Evolutionary conservation across 2,113 vertebrate genomes (phyloP).

Genomic region (Regulus satrapa): DNA sequence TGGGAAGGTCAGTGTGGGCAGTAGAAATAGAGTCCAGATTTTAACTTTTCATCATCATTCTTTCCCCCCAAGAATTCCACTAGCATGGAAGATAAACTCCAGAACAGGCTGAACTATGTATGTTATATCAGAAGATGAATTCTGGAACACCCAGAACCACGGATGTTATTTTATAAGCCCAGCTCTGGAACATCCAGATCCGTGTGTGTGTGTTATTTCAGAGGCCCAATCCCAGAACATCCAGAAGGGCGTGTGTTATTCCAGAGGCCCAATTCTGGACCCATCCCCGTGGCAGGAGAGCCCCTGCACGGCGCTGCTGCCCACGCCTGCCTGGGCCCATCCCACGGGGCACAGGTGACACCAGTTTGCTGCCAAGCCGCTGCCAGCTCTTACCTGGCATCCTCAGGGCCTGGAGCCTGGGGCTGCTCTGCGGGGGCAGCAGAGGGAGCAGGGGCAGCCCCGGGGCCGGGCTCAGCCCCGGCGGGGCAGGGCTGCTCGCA

Average conservation of each 20-base stretch:
- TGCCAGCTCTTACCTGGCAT: slow-evolving; percentile 86
- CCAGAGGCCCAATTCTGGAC: rapidly evolving
- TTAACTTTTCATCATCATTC: background rate
- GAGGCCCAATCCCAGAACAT: background rate
- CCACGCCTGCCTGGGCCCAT: rapidly evolving
- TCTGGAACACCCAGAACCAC: background rate
- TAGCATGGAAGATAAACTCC: background rate
- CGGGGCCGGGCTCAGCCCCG: slow-evolving; percentile 77
- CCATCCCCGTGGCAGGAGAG: rapidly evolving
- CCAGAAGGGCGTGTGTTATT: background rate
- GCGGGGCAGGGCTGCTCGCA: slow-evolving; percentile 73
- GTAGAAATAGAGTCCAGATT: background rate
- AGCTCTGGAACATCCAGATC: background rate
- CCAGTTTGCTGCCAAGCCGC: background rate
- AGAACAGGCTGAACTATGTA: background rate
- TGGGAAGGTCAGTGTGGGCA: background rate
- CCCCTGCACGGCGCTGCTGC: background rate
- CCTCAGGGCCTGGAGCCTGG: slow-evolving; percentile 76
- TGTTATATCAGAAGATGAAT: rapidly evolving
- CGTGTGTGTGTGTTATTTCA: background rate
- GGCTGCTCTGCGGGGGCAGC: slow-evolving; percentile 78
- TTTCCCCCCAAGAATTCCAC: background rate
- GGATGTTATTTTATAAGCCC: background rate
- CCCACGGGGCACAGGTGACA: rapidly evolving
- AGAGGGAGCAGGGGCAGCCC: slow-evolving; percentile 74